phyloP scores from a whole-genome alignment of 2,113 vertebrate species.

The Fulica atra region DNA sequence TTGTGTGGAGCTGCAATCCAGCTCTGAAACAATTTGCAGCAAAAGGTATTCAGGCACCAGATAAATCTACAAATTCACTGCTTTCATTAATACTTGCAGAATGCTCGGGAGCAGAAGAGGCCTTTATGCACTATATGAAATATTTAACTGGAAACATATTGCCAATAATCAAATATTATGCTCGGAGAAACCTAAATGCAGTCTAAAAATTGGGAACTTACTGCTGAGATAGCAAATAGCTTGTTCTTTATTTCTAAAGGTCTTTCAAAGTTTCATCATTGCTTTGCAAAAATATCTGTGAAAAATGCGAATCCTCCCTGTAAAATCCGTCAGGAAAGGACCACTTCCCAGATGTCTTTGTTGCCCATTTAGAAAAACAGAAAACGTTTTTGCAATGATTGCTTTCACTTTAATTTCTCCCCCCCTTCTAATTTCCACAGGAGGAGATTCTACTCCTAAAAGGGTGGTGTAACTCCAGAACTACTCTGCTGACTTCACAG shows the following conservation, averaged over 20 bases:
- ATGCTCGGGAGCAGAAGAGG: not conserved
- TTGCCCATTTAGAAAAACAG: not conserved
- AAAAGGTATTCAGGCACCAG: constrained; percentile 18
- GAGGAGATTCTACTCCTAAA: constrained; percentile 15
- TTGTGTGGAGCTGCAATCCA: constrained; percentile 27
- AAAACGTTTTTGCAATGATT: constrained; percentile 7
- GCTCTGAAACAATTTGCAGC: constrained; percentile 22
- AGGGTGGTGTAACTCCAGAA: constrained; percentile 11
- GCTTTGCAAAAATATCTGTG: constrained; percentile 6
- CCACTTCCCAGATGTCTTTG: not conserved
- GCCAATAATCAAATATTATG: constrained; percentile 56
- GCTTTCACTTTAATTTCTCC: not conserved
- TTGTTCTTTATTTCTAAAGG: constrained; percentile 22
- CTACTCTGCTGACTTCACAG: constrained; percentile 33
- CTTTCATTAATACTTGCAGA: constrained; percentile 53
- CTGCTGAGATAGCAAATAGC: constrained; percentile 54
- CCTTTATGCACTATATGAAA: constrained; percentile 56
- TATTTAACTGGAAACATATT: constrained; percentile 64
- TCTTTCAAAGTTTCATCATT: constrained; percentile 31
- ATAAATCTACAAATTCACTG: constrained; percentile 29
- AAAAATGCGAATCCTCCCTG: not conserved
- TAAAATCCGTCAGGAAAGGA: constrained; percentile 31
- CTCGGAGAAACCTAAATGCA: constrained; percentile 13
- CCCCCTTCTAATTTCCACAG: not conserved
- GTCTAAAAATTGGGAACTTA: constrained; percentile 22